Conservation (phyloP, 2,888 invertebrate species). For the Mythimna impura region DNA sequence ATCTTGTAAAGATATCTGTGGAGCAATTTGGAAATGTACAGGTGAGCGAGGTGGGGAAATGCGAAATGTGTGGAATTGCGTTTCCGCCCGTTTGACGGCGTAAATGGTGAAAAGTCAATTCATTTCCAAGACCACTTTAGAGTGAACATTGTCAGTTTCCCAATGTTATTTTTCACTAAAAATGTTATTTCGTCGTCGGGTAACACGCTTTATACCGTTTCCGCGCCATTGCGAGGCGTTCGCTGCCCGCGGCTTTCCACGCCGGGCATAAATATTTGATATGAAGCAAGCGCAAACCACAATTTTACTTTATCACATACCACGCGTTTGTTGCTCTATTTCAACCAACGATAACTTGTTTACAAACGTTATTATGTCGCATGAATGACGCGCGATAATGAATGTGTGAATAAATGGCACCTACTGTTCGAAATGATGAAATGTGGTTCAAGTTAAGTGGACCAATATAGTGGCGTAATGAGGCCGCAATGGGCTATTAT, state of each 20-base stretch:
- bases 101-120: slow-evolving; percentile 57
- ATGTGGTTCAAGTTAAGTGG: slow-evolving; percentile 72
- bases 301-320: slow-evolving; percentile 73
- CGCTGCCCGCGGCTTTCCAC: slow-evolving; percentile 69
- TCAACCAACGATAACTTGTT: slow-evolving; percentile 68
- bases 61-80: slow-evolving; percentile 41
- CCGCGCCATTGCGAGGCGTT: slow-evolving; percentile 69
- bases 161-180: slow-evolving; percentile 72
- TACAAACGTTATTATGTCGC: slow-evolving; percentile 61
- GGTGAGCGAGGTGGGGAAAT: slow-evolving; percentile 40
- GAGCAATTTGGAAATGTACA: slow-evolving; percentile 43
- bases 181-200: slow-evolving; percentile 76
- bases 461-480: slow-evolving; percentile 76
- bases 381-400: slow-evolving; percentile 60
- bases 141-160: slow-evolving; percentile 62
- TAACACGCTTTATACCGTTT: slow-evolving; percentile 76
- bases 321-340: slow-evolving; percentile 69
- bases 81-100: slow-evolving; percentile 40
- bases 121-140: slow-evolving; percentile 52
- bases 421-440: slow-evolving; percentile 58
- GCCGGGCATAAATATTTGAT: slow-evolving; percentile 80
- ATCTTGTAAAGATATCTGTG: slow-evolving; percentile 42
- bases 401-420: slow-evolving; percentile 51
- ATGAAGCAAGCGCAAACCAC: slow-evolving; percentile 74
- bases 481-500: slow-evolving; percentile 78